These are phyloP conservation scores for Cacatua alba DNA, from an alignment of 2,113 vertebrate genomes.

Conservation along the genomic window DNA sequence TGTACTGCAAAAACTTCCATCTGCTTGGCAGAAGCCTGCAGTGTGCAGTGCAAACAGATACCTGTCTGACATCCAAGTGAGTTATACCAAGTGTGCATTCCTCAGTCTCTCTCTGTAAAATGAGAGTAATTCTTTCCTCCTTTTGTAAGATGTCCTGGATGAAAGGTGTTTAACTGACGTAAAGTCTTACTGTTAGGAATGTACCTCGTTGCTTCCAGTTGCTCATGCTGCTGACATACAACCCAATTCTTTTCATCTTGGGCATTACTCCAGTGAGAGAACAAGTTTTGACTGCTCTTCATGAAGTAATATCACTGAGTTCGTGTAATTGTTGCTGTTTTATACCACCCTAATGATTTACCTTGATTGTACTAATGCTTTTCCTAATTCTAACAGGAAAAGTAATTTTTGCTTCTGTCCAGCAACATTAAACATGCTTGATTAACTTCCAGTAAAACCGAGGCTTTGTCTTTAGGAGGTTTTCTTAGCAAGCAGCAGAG, in stretches of 20 bases:
- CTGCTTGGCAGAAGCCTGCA: not conserved
- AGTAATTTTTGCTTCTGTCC: not conserved
- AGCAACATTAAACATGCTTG: not conserved
- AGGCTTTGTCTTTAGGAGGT: not conserved
- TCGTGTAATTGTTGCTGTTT: not conserved
- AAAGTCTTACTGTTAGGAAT: not conserved
- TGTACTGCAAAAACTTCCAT: not conserved
- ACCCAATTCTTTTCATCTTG: not conserved
- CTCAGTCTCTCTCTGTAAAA: not conserved
- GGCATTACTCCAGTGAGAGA: not conserved
- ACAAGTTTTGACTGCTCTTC: not conserved
- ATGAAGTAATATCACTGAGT: not conserved
- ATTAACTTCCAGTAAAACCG: not conserved
- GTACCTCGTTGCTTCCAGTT: not conserved
- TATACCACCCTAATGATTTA: not conserved
- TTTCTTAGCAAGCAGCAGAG: not conserved
- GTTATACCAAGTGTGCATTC: not conserved
- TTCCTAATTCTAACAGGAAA: not conserved
- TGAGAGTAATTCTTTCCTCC: not conserved
- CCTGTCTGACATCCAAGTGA: not conserved
- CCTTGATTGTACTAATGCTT: not conserved
- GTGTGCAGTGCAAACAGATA: not conserved
- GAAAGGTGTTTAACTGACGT: slow-evolving; percentile 11
- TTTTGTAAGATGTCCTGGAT: not conserved
- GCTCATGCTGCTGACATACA: not conserved